Evolutionary conservation across 2,113 vertebrate species (phyloP), one percentile per base, ranked within the genome.

Genomic region (Carettochelys insculpta): DNA sequence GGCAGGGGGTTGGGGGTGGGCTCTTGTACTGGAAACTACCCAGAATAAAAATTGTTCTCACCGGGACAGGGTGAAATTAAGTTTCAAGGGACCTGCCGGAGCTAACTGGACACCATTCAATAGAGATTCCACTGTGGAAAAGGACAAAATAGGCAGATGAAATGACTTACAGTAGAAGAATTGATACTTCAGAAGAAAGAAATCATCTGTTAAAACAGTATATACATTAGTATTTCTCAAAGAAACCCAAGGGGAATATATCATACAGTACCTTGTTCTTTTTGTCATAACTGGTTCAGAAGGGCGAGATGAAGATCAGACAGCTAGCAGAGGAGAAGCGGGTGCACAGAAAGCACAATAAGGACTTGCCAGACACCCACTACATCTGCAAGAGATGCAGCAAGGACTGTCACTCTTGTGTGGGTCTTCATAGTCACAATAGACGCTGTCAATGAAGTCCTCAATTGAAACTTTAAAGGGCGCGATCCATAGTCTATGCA

Each of bases 161-260:
- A 90, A 78, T 34, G 52, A 0, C 11, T 86, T 78, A 9, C 0
- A 85, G 25, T 4, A 17, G n/a, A 83, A 71, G 1, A 3, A 73
- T 5, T 56, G 27, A 47, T 83, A 87, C 8, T 73, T 77, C 78
- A 92, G 87, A 31, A 12, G 71, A 12, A 16, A 51, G 52, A 47
- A 43, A 17, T 5, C 2, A 53, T 83, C 4, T n/a, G 71, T 83
- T 87, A 54, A 89, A 92, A 34, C 3, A 82, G 4, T 5, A 47
- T 92, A 56, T 5, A 83, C 11, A 87, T 65, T 77, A 47, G 78
- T 87, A 10, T 5, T 80, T 8, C 38, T 7, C 6, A 2, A 58
- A 76, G 83, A 92, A 81, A 61, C 3, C 2, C 85, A 43, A 0
- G 0, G 61, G 38, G 86, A 71, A 27, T 80, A 50, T 0, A 0